phyloP scores from a whole-genome alignment of 2,888 invertebrate species.

The Vesta saturnalis region DNA sequence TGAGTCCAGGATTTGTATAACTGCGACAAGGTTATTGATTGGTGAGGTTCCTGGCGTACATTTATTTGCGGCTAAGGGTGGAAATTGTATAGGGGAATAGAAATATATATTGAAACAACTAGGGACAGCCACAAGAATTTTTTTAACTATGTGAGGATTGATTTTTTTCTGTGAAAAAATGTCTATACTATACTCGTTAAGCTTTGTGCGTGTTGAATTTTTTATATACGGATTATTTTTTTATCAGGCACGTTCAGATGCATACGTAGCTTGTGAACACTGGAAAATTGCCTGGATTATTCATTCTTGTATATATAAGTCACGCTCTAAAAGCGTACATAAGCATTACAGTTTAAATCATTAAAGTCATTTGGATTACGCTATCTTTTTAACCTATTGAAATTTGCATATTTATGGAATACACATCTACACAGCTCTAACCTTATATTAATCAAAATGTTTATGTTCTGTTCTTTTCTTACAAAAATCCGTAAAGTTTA shows the following conservation, averaged over 20 bases:
- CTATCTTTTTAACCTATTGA: too few species aligned
- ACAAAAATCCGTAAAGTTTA: too few species aligned
- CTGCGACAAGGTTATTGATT: constrained; percentile 55
- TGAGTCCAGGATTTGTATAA: constrained; percentile 55
- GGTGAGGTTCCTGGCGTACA: constrained; percentile 53
- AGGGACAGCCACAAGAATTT: constrained; percentile 3
- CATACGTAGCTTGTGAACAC: too few species aligned
- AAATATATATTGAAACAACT: constrained; percentile 16
- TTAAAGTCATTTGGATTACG: too few species aligned
- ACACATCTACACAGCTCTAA: too few species aligned
- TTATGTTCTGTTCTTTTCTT: too few species aligned
- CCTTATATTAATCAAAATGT: too few species aligned
- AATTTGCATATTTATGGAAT: too few species aligned
- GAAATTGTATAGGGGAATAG: constrained; percentile 42
- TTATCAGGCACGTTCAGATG: not conserved
- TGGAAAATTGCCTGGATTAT: too few species aligned
- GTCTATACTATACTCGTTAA: not conserved
- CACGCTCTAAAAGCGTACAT: too few species aligned
- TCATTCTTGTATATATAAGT: too few species aligned
- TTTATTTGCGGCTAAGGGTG: constrained; percentile 52
- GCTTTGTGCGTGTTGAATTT: not conserved
- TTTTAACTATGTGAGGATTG: constrained; percentile 8
- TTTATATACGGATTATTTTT: not conserved
- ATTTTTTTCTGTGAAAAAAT: constrained; percentile 7
- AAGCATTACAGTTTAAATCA: too few species aligned